Evolutionary conservation across 2,113 vertebrate genomes (phyloP).

Genomic region (Pogonocichla stellata): DNA sequence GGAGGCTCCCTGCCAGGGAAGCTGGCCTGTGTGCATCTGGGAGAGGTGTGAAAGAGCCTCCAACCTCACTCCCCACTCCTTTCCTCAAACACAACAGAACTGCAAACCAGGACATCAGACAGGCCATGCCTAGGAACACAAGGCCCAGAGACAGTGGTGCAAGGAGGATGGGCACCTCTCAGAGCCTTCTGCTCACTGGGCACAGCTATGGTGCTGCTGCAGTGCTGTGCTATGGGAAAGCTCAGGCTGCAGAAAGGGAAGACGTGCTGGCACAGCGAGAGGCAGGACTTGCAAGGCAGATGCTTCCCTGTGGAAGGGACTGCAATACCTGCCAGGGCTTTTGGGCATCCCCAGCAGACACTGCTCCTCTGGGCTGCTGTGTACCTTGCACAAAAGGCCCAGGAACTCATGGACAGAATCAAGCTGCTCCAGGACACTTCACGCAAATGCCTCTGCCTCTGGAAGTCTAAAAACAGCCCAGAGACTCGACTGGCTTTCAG

Average conservation of each 20-base stretch:
- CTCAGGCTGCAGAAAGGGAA: neutral
- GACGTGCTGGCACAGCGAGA: neutral
- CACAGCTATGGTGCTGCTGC: rapidly evolving
- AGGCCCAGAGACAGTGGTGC: neutral
- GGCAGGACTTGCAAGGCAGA: neutral
- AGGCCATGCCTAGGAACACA: neutral
- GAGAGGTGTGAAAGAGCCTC: neutral
- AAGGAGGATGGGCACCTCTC: neutral
- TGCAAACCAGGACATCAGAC: neutral
- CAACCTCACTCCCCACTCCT: neutral
- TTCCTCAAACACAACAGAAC: neutral
- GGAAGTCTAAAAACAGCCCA: conserved; percentile 6
- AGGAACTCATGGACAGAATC: neutral
- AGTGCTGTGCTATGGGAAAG: neutral
- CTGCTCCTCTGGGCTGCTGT: neutral
- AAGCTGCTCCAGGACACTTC: neutral
- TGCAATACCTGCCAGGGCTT: neutral
- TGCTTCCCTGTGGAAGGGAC: neutral
- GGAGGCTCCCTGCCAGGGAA: neutral
- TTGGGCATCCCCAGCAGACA: neutral
- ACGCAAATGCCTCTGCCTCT: neutral
- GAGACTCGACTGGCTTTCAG: neutral
- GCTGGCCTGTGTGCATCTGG: neutral
- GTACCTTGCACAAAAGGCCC: neutral
- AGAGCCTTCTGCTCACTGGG: neutral